Evolutionary conservation across 2,113 vertebrate genomes (phyloP), one percentile per base, ranked within the genome.

Genomic region (Melanotaenia duboulayi): DNA sequence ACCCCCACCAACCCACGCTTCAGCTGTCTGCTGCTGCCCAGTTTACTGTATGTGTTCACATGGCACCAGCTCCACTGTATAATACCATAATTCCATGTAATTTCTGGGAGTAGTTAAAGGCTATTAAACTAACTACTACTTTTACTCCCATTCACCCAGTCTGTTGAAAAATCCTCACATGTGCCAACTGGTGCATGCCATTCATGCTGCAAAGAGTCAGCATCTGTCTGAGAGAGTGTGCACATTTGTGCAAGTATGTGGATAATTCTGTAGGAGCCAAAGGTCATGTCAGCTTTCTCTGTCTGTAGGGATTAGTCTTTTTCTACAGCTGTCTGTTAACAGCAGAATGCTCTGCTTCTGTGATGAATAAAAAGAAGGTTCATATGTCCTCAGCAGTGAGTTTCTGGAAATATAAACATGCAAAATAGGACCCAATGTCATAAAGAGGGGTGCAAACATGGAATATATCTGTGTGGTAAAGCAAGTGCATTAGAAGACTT

Each of bases 11-110:
- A 69, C 56, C 66, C 66, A 65, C 23, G 50, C 71, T 74, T 76
- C 74, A 71, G 74, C 78, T 79, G 52, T 52, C 78, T 82, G n/a
- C 76, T 88, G 71, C 78, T 82, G 76, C 82, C 80, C 78, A 55
- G 22, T 58, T 2, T 44, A 55, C 16, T 71, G 42, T 58, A 61
- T 58, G 74, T 71, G 74, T 73, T 66, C 50, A 24, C 65, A 61
- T 81, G 81, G 86, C 83, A 89, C 78, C 85, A 66, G 19, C 80
- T 48, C 49, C 25, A 46, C 50, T 13, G 3, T 66, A 78, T 90
- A 90, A 88, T 84, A 60, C 86, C 23, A 76, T 92, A 90, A 91
- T 91, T 89, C 80, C 87, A 90, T 89, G 81, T 88, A 59, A 86
- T 90, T 89, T 89, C 78, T 70, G 58, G 51, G 73, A 75, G 84